Percentiles rank a stretch among this genome's conserved stretches.
phyloP scores from a whole-genome alignment of 2,888 invertebrate species.

The Agrochola lychnidis region DNA sequence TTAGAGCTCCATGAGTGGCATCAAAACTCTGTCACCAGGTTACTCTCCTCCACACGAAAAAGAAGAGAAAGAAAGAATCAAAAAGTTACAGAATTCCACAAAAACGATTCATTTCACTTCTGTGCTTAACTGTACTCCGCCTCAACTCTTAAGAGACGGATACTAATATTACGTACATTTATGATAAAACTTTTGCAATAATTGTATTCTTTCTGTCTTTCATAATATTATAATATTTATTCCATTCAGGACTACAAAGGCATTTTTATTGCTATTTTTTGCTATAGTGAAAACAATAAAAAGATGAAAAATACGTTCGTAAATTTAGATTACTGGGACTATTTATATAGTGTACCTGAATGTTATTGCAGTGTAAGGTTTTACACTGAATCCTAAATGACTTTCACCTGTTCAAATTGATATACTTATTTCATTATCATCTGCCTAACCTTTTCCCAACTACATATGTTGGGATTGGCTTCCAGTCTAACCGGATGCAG shows the following conservation, averaged over 20 bases:
- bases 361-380: constrained; percentile 2
- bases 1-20: too few relatives aligned
- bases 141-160: constrained; percentile 40
- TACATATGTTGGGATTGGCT: too few relatives aligned
- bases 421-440: neutral
- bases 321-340: constrained; percentile 16
- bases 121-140: constrained; percentile 27
- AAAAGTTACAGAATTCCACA: neutral
- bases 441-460: too few relatives aligned
- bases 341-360: constrained; percentile 4
- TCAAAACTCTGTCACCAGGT: too few relatives aligned
- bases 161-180: constrained; percentile 54
- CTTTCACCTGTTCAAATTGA: neutral
- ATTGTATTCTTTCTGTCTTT: constrained; percentile 57
- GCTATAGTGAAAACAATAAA: constrained; percentile 42
- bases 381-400: neutral
- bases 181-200: constrained; percentile 61
- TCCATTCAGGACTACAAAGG: constrained; percentile 30
- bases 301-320: constrained; percentile 33
- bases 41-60: too few relatives aligned
- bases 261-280: constrained; percentile 47
- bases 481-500: too few relatives aligned
- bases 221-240: constrained; percentile 47
- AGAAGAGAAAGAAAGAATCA: too few relatives aligned
- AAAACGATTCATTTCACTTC: neutral